Evolutionary conservation across 2,888 invertebrate genomes (phyloP), one percentile per base, ranked within the genome.

Genomic region (Acrobasis suavella): DNA sequence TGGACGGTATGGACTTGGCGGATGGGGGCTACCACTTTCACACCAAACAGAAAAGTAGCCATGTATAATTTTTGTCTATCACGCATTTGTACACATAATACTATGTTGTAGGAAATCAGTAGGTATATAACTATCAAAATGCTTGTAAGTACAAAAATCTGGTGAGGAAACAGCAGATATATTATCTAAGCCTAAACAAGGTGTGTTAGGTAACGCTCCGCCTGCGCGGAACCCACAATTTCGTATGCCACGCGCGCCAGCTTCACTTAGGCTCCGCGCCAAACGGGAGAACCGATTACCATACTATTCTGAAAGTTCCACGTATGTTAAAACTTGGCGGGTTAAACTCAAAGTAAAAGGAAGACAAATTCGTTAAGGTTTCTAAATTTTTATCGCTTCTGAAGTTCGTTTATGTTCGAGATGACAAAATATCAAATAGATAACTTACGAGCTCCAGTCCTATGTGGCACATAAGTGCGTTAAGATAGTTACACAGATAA

Each of bases 211-310:
- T 12, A 42, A 42, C 14, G 12, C 10, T 39, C 39, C 5, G 37
- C 39, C 14, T 39, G 22, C 16, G 39, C 38, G 12, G 9, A 46
- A n/a, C n/a, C 3, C 14, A 46, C 9, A 12, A 42, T 38, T 56
- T 14, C 15, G 42, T 42, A 56, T 56, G 42, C 17, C 16, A 8
- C 9, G 14, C 56, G 9, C 9, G 55, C 38, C 55, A 55, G 56
- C 42, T 22, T 22, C 55, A 55, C 55, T 42, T 42, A 42, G 56
- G 56, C 56, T 17, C 17, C 12, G 12, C 17, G 56, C 56, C 56
- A 56, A 56, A 22, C 56, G 22, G 16, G 17, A n/a, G 16, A 14
- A 42, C 16, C 12, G 17, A 42, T 56, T 56, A 42, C 39, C 42
- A 42, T 56, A 42, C n/a, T 16, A 38, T 56, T 42, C 15, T 38